A percentile compares a stretch with the other conserved stretches of the same genome.
Evolutionary conservation across 2,797 vertebrate genomes (phyloP).

Genomic region (Threskiornis aethiopicus): DNA sequence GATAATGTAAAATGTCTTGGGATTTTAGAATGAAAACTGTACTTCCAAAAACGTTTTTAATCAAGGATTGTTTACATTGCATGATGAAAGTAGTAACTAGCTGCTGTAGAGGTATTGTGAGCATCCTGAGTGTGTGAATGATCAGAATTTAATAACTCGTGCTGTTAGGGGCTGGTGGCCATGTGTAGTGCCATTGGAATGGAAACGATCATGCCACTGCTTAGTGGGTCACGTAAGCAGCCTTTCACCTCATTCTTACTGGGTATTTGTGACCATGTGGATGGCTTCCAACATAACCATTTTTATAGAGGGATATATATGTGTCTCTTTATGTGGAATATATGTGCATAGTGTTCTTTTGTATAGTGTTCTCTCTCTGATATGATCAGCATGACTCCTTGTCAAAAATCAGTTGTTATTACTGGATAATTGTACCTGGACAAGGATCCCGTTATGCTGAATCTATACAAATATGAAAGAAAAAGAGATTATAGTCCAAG

Average conservation of each 20-base stretch:
- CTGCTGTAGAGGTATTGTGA: not conserved
- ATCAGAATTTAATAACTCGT: not conserved
- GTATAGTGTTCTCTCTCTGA: not conserved
- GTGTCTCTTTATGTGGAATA: not conserved
- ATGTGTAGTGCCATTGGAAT: not conserved
- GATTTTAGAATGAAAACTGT: not conserved
- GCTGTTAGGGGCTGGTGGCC: not conserved
- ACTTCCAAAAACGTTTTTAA: not conserved
- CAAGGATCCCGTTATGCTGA: not conserved
- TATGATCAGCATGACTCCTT: fast-evolving
- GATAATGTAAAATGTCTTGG: not conserved
- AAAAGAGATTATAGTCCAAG: not conserved
- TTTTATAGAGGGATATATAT: fast-evolving
- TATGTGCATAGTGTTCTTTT: not conserved
- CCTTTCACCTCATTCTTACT: not conserved
- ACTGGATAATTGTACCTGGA: not conserved
- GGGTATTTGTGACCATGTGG: not conserved
- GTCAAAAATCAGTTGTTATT: not conserved
- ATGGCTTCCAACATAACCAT: not conserved
- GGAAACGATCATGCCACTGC: not conserved
- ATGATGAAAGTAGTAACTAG: not conserved
- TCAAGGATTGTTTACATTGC: not conserved
- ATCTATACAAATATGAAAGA: not conserved
- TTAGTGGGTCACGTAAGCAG: not conserved
- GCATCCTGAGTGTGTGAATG: not conserved